phyloP scores from a whole-genome alignment of 1,140 invertebrate genomes.

The Mycetomoellerius zeteki region DNA sequence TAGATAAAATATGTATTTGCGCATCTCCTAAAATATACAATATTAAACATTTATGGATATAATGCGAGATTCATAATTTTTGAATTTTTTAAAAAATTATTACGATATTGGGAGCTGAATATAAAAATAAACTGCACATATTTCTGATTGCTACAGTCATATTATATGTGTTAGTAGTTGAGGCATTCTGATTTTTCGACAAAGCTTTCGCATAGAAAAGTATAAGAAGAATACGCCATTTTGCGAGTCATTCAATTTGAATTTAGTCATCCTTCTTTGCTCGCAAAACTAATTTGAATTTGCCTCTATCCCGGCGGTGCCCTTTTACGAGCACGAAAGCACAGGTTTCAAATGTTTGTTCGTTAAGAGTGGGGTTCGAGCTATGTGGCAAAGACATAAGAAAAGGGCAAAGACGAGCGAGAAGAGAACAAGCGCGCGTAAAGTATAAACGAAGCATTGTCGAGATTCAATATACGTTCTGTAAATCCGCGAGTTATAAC shows the following conservation, averaged over 20 bases:
- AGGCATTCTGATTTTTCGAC: neutral
- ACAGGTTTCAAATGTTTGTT: constrained; percentile 31
- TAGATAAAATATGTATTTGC: neutral
- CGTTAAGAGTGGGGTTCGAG: constrained; percentile 10
- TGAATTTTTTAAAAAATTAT: neutral
- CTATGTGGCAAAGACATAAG: constrained; percentile 48
- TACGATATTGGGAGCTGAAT: neutral
- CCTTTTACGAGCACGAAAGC: constrained; percentile 26
- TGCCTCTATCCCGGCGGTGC: neutral
- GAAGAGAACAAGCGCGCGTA: constrained; percentile 28
- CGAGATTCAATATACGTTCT: constrained; percentile 66
- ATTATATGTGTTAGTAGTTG: neutral
- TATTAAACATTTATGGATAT: neutral
- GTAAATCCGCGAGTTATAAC: constrained; percentile 45
- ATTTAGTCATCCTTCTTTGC: constrained; percentile 46
- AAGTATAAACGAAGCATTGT: constrained; percentile 50
- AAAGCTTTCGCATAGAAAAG: neutral
- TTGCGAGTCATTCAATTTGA: constrained; percentile 34
- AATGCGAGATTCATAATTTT: neutral
- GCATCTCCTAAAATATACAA: neutral
- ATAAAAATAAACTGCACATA: neutral
- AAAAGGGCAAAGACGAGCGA: constrained; percentile 8
- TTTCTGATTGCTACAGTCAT: neutral
- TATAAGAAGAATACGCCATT: neutral
- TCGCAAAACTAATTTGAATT: constrained; percentile 60